Conservation (phyloP, 2,797 vertebrate species). For the Onychomys leucogaster region DNA sequence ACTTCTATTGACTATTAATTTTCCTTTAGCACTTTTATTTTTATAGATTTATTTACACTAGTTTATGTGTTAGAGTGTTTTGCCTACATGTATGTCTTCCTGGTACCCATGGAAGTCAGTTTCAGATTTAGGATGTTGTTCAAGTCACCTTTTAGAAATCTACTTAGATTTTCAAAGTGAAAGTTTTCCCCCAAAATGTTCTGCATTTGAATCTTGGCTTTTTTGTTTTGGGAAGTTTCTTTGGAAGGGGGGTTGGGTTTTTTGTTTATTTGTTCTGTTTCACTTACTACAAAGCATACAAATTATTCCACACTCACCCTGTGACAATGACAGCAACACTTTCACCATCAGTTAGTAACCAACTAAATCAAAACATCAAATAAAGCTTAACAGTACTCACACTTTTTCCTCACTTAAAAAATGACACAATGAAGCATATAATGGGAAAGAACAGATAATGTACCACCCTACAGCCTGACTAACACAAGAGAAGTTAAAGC, state of each 20-base stretch:
- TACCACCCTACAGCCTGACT: background rate
- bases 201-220: no score
- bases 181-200: no score
- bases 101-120: no score
- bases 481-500: background rate
- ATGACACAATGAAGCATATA: background rate
- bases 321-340: background rate
- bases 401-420: constrained; percentile 19
- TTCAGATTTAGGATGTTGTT: no score
- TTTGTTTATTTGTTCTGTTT: background rate
- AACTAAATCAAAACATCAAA: constrained; percentile 1
- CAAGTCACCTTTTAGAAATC: no score
- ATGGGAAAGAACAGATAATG: background rate
- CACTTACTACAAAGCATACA: background rate
- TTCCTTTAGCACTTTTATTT: background rate
- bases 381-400: constrained; percentile 7
- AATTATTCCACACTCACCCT: background rate
- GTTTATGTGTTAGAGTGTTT: background rate
- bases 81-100: background rate
- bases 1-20: constrained; percentile 47
- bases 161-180: no score
- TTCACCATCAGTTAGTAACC: background rate
- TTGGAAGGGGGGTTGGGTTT: no score
- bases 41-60: background rate
- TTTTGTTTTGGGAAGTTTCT: no score